These are phyloP conservation scores for Brotogeris chrysoptera DNA, from an alignment of 2,797 vertebrate genomes.

Conservation along the genomic window DNA sequence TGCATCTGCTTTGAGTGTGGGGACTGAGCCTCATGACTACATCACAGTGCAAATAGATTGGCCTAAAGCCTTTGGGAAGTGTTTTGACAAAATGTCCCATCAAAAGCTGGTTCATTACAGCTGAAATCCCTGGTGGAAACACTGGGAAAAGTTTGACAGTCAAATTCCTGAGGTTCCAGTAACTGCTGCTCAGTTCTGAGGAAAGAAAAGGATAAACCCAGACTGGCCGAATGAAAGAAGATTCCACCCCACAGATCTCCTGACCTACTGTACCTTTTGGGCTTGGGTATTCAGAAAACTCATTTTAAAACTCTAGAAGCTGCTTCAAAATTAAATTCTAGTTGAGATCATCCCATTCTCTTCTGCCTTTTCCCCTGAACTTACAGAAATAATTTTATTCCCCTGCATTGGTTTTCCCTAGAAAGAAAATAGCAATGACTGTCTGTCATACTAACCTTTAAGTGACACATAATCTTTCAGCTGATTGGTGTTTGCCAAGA, in stretches of 20 bases:
- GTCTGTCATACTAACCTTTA: not conserved
- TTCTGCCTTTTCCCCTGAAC: not conserved
- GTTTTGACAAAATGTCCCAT: not conserved
- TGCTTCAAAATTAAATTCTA: not conserved
- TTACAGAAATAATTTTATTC: not conserved
- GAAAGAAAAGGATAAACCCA: not conserved
- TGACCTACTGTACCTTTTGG: not conserved
- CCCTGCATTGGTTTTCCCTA: not conserved
- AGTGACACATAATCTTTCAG: not conserved
- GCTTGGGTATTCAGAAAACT: not conserved
- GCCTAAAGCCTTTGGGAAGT: not conserved
- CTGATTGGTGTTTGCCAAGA: not conserved
- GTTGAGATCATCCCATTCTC: not conserved
- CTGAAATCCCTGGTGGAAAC: not conserved
- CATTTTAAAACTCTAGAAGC: not conserved
- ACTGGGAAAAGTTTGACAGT: not conserved
- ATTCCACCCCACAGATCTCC: not conserved
- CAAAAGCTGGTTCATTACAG: not conserved
- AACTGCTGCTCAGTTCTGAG: not conserved
- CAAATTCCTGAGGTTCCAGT: not conserved
- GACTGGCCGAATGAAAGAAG: not conserved
- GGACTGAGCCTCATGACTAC: not conserved
- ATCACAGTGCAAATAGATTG: not conserved
- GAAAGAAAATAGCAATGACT: not conserved
- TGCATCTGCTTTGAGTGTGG: not conserved